Base-by-base conservation (phyloP, 2,113 vertebrate species). In the Pelobates fuscus region DNA sequence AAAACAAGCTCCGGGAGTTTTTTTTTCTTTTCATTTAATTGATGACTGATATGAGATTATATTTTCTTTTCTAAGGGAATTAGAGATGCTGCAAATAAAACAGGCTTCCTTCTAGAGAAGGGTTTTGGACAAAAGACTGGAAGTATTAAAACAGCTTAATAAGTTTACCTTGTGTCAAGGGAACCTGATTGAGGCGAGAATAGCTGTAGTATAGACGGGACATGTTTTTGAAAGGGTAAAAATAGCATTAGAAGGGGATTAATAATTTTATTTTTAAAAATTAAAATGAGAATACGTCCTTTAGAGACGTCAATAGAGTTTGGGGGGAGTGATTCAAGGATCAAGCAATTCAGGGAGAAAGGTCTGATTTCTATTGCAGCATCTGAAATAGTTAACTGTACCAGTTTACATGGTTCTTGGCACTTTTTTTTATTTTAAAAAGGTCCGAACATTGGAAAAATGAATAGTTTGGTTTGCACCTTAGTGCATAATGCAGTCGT, bases 81-180 rank as follows among this genome's bases (percentile, higher is more conserved):
- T 32, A 41, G 49, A 59, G n/a, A 60, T 12, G 67, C 64, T 61
- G 61, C 62, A 57, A 27, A 68, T 67, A 46, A 46, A 27, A 62
- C 54, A 60, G 54, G 7, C 25, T 75, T 60, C 63, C 72, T 75
- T 75, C 72, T 67, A 75, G 41, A 75, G 72, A 59, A 32, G 41
- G 72, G 54, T 75, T 74, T 76, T 63, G 66, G 6, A 17, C 14
- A 54, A 55, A n/a, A 70, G 67, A 71, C 49, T 77, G 81, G 54
- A 82, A 77, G 59, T 71, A 23, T 75, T 77, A 80, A 82, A 25
- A 21, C 82, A 18, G 57, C 80, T n/a, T 83, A 61, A 67, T 77
- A 86, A 84, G 88, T 90, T 91, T 90, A 88, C 90, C 91, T 92
- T 92, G 90, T 92, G 91, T 92, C 91, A 91, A 92, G 91, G 91